A percentile compares a stretch with the other conserved stretches of the same genome.
Conservation (phyloP, 2,113 vertebrate species). For the Zapus hudsonius region DNA sequence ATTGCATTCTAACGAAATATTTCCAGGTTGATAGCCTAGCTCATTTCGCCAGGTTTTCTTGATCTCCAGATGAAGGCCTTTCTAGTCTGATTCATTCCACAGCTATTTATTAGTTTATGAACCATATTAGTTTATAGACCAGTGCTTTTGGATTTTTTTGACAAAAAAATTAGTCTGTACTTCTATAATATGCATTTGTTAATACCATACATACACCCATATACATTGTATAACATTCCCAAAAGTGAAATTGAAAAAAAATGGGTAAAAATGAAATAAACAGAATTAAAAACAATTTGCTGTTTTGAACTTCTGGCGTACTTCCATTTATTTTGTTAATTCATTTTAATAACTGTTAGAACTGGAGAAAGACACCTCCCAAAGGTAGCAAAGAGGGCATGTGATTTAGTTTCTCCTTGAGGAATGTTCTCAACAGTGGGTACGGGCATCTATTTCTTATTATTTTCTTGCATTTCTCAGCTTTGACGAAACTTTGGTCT, state of each 20-base stretch:
- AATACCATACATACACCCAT: not conserved
- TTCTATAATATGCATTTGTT: not conserved
- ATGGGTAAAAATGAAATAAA: constrained; percentile 17
- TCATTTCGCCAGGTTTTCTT: not conserved
- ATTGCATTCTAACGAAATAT: not conserved
- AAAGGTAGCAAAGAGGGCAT: not conserved
- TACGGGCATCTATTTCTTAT: not conserved
- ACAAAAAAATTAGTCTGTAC: not conserved
- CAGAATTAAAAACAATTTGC: not conserved
- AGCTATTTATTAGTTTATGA: not conserved
- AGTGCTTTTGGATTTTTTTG: not conserved
- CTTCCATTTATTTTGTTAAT: constrained; percentile 32
- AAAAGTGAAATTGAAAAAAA: constrained; percentile 34
- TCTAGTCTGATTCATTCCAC: not conserved
- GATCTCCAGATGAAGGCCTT: not conserved
- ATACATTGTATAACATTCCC: not conserved
- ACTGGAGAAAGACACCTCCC: not conserved
- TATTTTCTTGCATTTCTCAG: not conserved
- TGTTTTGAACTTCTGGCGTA: constrained; percentile 2
- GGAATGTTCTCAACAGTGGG: not conserved
- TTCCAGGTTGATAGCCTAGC: not conserved
- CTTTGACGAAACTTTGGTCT: not conserved
- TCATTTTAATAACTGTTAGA: not conserved
- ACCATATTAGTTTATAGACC: not conserved
- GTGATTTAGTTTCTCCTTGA: not conserved